Conservation (phyloP, 2,888 invertebrate species). For the Boloria euphrosyne region DNA sequence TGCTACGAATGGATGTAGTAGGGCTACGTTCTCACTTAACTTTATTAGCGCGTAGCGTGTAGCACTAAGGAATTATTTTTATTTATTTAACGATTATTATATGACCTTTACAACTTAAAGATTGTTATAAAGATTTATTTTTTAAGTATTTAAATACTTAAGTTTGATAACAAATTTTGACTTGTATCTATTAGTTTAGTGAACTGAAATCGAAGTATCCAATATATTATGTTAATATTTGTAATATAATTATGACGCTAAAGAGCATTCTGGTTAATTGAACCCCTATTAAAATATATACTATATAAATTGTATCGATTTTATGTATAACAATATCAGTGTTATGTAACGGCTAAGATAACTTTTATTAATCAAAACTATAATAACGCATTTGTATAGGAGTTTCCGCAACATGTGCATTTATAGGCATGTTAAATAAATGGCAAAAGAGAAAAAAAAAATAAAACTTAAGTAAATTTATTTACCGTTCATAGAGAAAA, state of each 20-base stretch:
- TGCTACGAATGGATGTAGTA: slow-evolving; percentile 28
- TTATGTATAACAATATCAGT: slow-evolving; percentile 21
- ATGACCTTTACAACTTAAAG: too few species aligned
- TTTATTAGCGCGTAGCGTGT: slow-evolving; percentile 10
- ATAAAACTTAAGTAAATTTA: slow-evolving; percentile 24
- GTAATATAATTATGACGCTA: slow-evolving; percentile 9
- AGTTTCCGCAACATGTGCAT: slow-evolving; percentile 2
- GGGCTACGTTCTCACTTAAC: slow-evolving; percentile 15
- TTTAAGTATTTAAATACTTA: too few species aligned
- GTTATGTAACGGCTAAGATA: slow-evolving; percentile 22
- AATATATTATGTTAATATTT: slow-evolving; percentile 4
- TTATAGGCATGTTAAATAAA: slow-evolving; percentile 13
- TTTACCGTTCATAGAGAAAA: slow-evolving; percentile 23
- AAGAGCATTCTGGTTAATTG: slow-evolving; percentile 23
- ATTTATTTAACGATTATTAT: not conserved
- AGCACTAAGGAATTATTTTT: not conserved
- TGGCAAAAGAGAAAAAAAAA: slow-evolving; percentile 20
- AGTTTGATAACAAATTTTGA: too few species aligned
- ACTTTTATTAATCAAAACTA: slow-evolving; percentile 23
- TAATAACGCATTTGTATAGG: slow-evolving; percentile 9
- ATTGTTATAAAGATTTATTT: too few species aligned
- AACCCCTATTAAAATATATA: slow-evolving; percentile 26
- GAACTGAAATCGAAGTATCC: not conserved
- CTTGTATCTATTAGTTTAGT: not conserved
- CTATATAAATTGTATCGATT: slow-evolving; percentile 27